A percentile compares a stretch with the other conserved stretches of the same genome.
phyloP scores from a whole-genome alignment of 1,140 invertebrate genomes.

The Bombus pascuorum region DNA sequence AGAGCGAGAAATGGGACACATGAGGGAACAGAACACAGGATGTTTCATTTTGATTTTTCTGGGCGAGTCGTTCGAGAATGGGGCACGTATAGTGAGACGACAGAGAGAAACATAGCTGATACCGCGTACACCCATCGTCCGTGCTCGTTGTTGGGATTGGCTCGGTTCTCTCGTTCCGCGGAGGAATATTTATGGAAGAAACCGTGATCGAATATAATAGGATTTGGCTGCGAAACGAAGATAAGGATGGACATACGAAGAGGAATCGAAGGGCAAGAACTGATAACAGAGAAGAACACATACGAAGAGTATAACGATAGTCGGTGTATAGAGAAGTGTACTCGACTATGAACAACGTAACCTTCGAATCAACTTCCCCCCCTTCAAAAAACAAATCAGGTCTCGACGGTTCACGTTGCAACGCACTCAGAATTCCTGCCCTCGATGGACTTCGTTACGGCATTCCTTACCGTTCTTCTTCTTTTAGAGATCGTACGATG shows the following conservation, averaged over 20 bases:
- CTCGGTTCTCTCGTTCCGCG: neutral
- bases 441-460: conserved; percentile 42
- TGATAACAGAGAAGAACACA: neutral
- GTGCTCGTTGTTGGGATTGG: neutral
- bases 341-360: conserved; percentile 16
- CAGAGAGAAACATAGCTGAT: neutral
- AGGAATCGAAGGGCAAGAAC: conserved; percentile 28
- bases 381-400: neutral
- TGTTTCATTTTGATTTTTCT: neutral
- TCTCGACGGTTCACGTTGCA: conserved; percentile 28
- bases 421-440: neutral
- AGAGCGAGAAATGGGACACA: conserved; percentile 34
- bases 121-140: neutral
- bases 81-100: neutral
- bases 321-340: neutral
- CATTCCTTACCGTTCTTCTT: neutral
- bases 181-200: neutral
- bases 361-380: conserved; percentile 53
- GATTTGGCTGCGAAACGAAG: neutral
- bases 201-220: neutral
- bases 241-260: conserved; percentile 11
- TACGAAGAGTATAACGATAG: neutral
- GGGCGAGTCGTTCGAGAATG: neutral
- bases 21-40: neutral
- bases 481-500: neutral